A percentile compares a stretch with the other conserved stretches of the same genome.
Evolutionary conservation across 37 sponge, comb jelly and placozoan genomes (phyloP).

Genomic region (Geodia barretti): DNA sequence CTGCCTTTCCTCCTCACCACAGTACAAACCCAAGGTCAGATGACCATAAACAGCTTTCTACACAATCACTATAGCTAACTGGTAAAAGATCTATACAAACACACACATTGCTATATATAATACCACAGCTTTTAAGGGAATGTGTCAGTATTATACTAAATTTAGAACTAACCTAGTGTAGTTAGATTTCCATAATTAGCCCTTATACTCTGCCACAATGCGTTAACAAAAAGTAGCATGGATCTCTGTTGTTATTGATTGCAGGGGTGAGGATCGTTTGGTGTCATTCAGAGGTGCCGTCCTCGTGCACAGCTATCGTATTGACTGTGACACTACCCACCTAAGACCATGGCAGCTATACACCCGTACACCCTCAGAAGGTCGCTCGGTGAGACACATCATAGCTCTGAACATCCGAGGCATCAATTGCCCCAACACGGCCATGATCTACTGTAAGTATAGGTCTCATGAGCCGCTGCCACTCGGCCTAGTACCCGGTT

Average conservation of each 20-base stretch:
- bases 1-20: not conserved
- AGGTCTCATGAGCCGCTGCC: constrained; percentile 3
- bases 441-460: constrained; percentile 37
- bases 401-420: constrained; percentile 28
- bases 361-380: not conserved
- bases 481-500: constrained; percentile 40
- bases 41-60: not conserved
- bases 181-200: too few species aligned
- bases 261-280: not conserved
- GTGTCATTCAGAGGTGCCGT: constrained; percentile 26
- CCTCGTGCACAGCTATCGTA: constrained; percentile 7
- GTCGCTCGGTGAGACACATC: not conserved
- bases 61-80: too few species aligned
- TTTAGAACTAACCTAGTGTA: too few species aligned
- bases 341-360: not conserved
- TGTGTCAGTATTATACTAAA: too few species aligned
- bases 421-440: constrained; percentile 2
- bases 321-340: constrained; percentile 3
- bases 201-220: not conserved
- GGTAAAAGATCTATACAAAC: too few species aligned
- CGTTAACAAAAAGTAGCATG: too few species aligned
- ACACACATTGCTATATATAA: too few species aligned
- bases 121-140: too few species aligned
- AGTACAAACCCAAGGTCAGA: too few species aligned
- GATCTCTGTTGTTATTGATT: not conserved